Conservation (phyloP, 2,888 invertebrate genomes). For the Disparrhopalites patrizii region DNA sequence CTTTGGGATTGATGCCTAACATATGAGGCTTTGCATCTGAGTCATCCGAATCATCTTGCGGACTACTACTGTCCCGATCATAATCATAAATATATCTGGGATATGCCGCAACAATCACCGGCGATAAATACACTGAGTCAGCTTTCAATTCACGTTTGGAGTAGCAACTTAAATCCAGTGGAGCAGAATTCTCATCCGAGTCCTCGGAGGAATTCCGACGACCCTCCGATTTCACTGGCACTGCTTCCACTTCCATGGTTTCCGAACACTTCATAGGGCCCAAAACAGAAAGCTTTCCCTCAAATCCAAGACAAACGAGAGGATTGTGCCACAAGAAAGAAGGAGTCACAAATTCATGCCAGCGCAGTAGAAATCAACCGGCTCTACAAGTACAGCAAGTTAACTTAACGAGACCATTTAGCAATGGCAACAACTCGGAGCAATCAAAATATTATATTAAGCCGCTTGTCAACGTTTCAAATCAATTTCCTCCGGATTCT, state of each 20-base stretch:
- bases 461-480: too few species aligned
- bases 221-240: conserved; percentile 10
- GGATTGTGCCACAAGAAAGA: too few species aligned
- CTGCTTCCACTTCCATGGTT: conserved; percentile 28
- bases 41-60: conserved; percentile 70
- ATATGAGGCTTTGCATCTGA: conserved; percentile 57
- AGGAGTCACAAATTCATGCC: too few species aligned
- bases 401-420: too few species aligned
- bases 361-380: too few species aligned
- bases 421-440: too few species aligned
- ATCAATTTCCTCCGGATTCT: too few species aligned
- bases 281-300: too few species aligned
- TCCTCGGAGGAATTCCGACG: conserved; percentile 18
- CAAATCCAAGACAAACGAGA: too few species aligned
- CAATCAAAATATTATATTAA: too few species aligned
- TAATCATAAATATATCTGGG: conserved; percentile 45
- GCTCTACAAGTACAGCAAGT: too few species aligned
- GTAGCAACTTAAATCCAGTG: conserved; percentile 70
- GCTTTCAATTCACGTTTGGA: conserved; percentile 41
- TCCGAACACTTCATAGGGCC: too few species aligned
- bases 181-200: conserved; percentile 58
- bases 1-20: conserved; percentile 56
- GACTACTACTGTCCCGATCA: conserved; percentile 46
- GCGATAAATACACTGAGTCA: conserved; percentile 14
- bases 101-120: conserved; percentile 30